Base-by-base conservation (phyloP, 1,140 invertebrate species). In the Acyrthosiphon pisum region DNA sequence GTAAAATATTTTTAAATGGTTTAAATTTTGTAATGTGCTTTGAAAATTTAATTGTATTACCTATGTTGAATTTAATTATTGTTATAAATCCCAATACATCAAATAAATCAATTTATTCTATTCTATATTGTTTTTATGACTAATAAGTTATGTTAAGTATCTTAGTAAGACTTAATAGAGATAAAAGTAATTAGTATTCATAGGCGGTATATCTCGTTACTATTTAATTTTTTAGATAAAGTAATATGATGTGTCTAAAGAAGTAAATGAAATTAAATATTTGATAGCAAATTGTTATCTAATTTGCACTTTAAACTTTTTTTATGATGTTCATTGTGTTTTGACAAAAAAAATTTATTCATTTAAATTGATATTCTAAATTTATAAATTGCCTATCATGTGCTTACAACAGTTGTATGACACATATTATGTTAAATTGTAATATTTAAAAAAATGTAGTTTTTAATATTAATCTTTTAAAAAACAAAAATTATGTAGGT, bases 221-320 rank as follows among this genome's bases (percentile, higher is more conserved):
- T 76, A 76, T 76, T 76, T 76, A 76, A n/a, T 76, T 53, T 76
- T 68, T 76, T 76, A n/a, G 60, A 76, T 76, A 76, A 76, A 76
- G n/a, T 76, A 76, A 30, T 14, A 76, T 76, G 3, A n/a, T n/a
- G 60, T 76, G 60, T 76, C 4, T 76, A 18, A 68, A 68, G 60
- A 76, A 76, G 14, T 76, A 76, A 76, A 68, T 68, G 0, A 30
- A 68, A 68, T n/a, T 6, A 35, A 76, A 76, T 76, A 76, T 35
- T 76, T n/a, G 35, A 84, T 41, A 44, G 41, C 37, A 44, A 84
- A 84, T 44, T 44, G 22, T 44, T 84, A 84, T 84, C 83, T 44
- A 84, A 84, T 30, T 84, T 84, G 83, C 37, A 84, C 83, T 84
- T 84, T 84, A 44, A 41, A 83, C 76, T 83, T 83, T 81, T 68